Conservation (phyloP, 2,797 vertebrate genomes). For the Cossypha caffra region DNA sequence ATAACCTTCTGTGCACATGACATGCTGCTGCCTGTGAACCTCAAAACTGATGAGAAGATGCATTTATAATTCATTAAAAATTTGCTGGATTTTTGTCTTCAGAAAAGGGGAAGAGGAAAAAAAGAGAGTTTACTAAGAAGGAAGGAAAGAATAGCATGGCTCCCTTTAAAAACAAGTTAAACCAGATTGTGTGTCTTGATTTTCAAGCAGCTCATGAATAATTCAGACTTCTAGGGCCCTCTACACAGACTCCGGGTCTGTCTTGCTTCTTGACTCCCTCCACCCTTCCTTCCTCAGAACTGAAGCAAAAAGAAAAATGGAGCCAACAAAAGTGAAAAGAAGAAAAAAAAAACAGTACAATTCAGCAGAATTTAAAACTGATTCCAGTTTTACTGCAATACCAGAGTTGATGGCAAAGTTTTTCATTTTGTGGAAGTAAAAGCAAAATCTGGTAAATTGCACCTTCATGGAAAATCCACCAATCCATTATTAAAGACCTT, state of each 20-base stretch:
- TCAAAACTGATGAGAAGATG: slow-evolving; percentile 12
- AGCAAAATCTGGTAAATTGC: background rate
- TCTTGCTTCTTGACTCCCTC: background rate
- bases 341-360: background rate
- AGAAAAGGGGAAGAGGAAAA: background rate
- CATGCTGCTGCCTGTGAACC: slow-evolving; percentile 12
- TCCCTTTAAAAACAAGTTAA: slow-evolving; percentile 41
- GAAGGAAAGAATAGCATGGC: background rate
- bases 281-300: background rate
- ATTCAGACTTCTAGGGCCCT: background rate
- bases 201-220: slow-evolving; percentile 50
- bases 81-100: slow-evolving; percentile 40
- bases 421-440: background rate
- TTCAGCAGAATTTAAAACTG: background rate
- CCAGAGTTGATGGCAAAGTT: background rate
- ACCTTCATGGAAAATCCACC: background rate
- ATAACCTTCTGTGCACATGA: slow-evolving; percentile 13
- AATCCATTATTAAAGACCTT: background rate
- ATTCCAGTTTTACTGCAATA: background rate
- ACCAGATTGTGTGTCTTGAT: slow-evolving; percentile 20
- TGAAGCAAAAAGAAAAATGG: background rate
- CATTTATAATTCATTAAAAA: slow-evolving; percentile 74
- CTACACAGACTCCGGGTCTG: background rate
- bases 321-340: background rate
- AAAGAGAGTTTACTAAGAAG: background rate